Percentiles rank a stretch among this genome's conserved stretches.
Conservation (phyloP, 2,797 vertebrate genomes). For the Crax fasciolata region DNA sequence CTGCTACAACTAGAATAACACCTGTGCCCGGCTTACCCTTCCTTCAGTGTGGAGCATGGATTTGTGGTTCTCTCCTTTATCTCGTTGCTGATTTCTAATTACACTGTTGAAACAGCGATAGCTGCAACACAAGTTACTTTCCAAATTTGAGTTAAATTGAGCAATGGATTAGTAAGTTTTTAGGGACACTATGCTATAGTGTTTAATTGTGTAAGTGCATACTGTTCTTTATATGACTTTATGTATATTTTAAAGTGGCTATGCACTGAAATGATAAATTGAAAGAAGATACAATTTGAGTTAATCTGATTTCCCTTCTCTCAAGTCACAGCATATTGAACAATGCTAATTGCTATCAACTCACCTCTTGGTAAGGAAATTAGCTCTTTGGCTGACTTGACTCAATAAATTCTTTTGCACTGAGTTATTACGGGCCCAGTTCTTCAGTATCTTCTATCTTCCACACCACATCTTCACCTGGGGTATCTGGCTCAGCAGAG, state of each 20-base stretch:
- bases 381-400: not conserved
- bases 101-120: not conserved
- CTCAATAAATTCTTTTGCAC: not conserved
- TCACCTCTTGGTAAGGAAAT: not conserved
- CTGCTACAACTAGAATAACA: not conserved
- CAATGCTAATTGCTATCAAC: not conserved
- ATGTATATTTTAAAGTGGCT: not conserved
- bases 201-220: not conserved
- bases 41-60: accelerated
- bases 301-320: not conserved
- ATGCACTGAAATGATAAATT: not conserved
- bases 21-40: not conserved
- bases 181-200: not conserved
- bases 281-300: not conserved
- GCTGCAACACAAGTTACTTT: not conserved
- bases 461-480: not conserved
- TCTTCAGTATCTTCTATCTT: not conserved
- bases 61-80: not conserved
- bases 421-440: not conserved
- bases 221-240: not conserved
- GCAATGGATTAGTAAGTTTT: not conserved
- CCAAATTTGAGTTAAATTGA: not conserved
- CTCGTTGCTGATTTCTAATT: not conserved
- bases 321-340: not conserved
- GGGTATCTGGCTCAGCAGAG: not conserved